Evolutionary conservation across 2,888 invertebrate species (phyloP).

Genomic region (Eupithecia pulchellata): DNA sequence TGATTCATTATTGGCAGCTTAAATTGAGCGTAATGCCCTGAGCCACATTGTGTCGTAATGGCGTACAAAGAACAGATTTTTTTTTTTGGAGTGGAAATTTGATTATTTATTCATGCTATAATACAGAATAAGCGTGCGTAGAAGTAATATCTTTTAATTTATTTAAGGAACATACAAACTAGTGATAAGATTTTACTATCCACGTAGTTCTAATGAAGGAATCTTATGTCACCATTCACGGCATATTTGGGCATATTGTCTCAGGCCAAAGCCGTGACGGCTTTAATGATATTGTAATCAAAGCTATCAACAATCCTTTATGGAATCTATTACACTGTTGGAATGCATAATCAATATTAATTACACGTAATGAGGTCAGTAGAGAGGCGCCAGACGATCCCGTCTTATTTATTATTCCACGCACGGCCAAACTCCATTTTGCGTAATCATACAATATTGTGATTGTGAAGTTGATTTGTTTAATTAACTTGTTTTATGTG

Average conservation of each 20-base stretch:
- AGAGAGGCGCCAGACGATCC: constrained; percentile 37
- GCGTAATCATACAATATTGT: constrained; percentile 25
- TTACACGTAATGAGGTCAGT: constrained; percentile 35
- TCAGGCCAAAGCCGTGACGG: neutral
- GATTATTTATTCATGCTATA: neutral
- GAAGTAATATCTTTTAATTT: no score
- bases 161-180: no score
- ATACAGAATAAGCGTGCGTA: no score
- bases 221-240: no score
- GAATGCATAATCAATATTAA: constrained; percentile 36
- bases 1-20: neutral
- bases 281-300: neutral
- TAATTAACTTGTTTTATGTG: neutral
- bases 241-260: neutral
- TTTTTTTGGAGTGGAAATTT: neutral
- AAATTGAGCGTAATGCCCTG: neutral
- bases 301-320: constrained; percentile 16
- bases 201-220: no score
- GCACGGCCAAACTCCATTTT: constrained; percentile 32
- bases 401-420: constrained; percentile 27
- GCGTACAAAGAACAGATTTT: neutral
- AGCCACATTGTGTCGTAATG: neutral
- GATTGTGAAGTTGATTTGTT: constrained; percentile 12
- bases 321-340: constrained; percentile 26
- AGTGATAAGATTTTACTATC: no score